Base-by-base conservation (phyloP, 2,888 invertebrate species). In the Andrena flavipes region DNA sequence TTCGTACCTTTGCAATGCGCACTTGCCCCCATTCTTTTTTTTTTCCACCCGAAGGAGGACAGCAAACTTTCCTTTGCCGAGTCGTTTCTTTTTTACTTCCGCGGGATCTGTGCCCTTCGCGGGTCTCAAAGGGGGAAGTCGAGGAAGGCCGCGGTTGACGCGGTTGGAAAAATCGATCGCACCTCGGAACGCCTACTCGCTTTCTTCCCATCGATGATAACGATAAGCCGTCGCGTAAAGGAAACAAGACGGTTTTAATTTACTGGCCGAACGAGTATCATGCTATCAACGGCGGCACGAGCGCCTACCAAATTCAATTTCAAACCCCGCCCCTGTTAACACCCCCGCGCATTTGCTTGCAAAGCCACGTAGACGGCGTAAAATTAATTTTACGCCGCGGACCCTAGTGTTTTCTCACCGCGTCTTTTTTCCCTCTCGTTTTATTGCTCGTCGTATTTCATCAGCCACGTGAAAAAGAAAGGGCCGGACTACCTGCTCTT, bases 281-380 rank as follows among this genome's bases (percentile, higher is more conserved):
- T 23, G 65, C 60, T 42, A 33, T 33, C 48, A 26, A 13, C 26
- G 42, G 29, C 4, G 23, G 26, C 49, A 13, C 20, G 10, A 33
- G 7, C n/a, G 5, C 23, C 54, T 16, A 70, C n/a, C 42, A 29
- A 70, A 70, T 71, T 76, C 42, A 71, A 76, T 76, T 71, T 56
- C 23, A 35, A 51, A 42, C 42, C 42, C 29, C 26, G 5, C 30
- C 6, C 23, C 48, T 62, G 62, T 71, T 62, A 51, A 62, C 70
- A 33, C 35, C 35, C 6, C 8, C 26, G 20, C 13, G 60, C 69
- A 23, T 69, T 60, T 62, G 35, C 60, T 69, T 62, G 69, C 69
- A 49, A 49, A 60, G 69, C 69, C 60, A 60, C 75, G 69, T 75
- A 69, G 60, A 8, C 2, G 10, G 33, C 35, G 35, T 20, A 26